Evolutionary conservation across 2,888 invertebrate species (phyloP).

Genomic region (Drosophila tanythrix): DNA sequence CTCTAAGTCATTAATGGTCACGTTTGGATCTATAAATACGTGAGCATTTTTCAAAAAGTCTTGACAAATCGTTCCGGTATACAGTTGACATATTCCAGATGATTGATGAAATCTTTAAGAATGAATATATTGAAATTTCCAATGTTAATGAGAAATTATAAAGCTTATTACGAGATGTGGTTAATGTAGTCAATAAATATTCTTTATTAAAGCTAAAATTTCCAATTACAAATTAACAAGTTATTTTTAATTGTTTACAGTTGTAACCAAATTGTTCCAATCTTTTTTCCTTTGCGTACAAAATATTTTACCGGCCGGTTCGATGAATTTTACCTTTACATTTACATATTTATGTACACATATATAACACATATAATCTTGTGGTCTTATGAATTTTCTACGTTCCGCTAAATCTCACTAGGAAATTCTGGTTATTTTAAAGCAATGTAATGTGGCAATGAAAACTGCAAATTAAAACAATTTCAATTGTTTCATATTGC

Average conservation of each 20-base stretch:
- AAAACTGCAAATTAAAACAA: neutral
- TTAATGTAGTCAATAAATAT: neutral
- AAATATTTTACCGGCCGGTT: slow-evolving; percentile 1
- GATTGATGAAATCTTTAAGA: slow-evolving; percentile 70
- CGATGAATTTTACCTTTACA: neutral
- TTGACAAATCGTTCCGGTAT: slow-evolving; percentile 92
- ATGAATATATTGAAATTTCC: neutral
- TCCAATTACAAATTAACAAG: neutral
- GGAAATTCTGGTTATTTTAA: neutral
- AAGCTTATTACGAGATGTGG: too few relatives aligned
- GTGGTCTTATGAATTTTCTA: too few relatives aligned
- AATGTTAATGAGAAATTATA: slow-evolving; percentile 1
- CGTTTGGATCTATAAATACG: slow-evolving; percentile 93
- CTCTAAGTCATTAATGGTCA: slow-evolving; percentile 92
- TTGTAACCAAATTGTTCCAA: neutral
- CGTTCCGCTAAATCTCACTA: neutral
- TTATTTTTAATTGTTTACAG: neutral
- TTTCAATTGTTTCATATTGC: neutral
- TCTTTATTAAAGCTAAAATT: neutral
- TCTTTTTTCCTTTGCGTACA: neutral
- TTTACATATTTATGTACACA: neutral
- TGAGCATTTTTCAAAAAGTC: slow-evolving; percentile 91
- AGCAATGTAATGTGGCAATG: neutral
- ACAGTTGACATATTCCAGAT: slow-evolving; percentile 89
- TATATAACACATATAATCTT: neutral